Base-by-base conservation (phyloP, 2,888 invertebrate genomes). In the Dilophus febrilis region DNA sequence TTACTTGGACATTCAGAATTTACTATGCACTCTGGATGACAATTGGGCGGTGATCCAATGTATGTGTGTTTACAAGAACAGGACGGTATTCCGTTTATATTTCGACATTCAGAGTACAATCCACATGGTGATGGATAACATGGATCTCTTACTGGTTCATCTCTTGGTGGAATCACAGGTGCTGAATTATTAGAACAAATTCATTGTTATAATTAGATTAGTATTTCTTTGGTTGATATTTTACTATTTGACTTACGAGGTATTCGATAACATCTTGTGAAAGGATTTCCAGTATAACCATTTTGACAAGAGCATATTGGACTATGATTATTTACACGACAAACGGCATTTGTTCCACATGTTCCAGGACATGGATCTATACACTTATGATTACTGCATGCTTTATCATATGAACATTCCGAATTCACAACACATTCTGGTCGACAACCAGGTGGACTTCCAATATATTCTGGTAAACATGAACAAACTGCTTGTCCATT, bases 311-410 rank as follows among this genome's bases (percentile, higher is more conserved):
- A 67, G 50, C 81, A 81, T 50, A 74, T 69, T n/a, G 82, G 81
- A 47, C 71, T 74, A 53, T 83, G 83, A 50, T 76, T 77, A 26
- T 73, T 65, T 7, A 81, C 79, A 45, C 66, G 69, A 48, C 83
- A 83, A 33, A 70, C 65, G 4, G 85, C 81, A 46, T 66, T 66
- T 22, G 80, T 64, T 17, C 86, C 86, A 53, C 86, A 86, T n/a
- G 80, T 72, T 49, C 82, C 83, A 41, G 72, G 72, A 52, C 86
- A 86, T n/a, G 86, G 85, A 56, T 85, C 74, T 26, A 73, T 65
- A 54, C 87, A 87, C 62, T 80, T 81, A 55, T 77, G 77, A 53
- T 83, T 84, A 40, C 71, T 72, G 51, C 84, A 85, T 4, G 83
- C 77, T 61, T 78, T 71, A 47, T 71, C 76, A 35, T 75, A 72